Percentiles rank a stretch among this genome's conserved stretches.
phyloP scores from a whole-genome alignment of 1,140 invertebrate species.

The Macrosteles quadrilineatus region DNA sequence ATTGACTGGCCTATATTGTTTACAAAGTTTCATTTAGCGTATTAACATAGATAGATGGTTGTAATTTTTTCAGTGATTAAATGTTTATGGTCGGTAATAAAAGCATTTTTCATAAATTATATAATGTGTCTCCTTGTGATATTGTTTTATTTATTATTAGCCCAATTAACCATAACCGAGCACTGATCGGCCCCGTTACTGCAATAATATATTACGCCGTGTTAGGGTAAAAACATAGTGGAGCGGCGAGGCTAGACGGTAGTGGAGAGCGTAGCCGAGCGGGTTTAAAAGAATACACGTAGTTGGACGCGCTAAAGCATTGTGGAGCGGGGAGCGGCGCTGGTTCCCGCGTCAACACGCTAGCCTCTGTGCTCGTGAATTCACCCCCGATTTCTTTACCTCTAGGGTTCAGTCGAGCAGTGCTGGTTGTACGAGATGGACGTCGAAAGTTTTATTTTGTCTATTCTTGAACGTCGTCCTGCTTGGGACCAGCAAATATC shows the following conservation, averaged over 20 bases:
- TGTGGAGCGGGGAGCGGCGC: not conserved
- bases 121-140: too few species aligned
- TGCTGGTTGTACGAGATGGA: not conserved
- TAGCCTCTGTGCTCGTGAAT: not conserved
- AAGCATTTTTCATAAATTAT: too few species aligned
- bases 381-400: not conserved
- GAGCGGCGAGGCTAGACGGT: not conserved
- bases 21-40: too few species aligned
- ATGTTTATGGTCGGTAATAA: too few species aligned
- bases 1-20: too few species aligned
- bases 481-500: not conserved
- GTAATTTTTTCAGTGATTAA: too few species aligned
- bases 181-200: too few species aligned
- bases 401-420: not conserved
- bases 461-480: conserved; percentile 19
- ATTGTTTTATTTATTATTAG: too few species aligned
- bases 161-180: too few species aligned
- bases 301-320: conserved; percentile 12
- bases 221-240: conserved; percentile 15
- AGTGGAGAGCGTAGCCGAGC: conserved; percentile 13
- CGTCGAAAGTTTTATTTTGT: conserved; percentile 7
- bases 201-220: too few species aligned
- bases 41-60: too few species aligned
- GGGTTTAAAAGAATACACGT: not conserved
- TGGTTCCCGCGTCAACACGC: not conserved